Evolutionary conservation across 2,888 invertebrate species (phyloP), one percentile per base, ranked within the genome.

Genomic region (Yponomeuta malinellus): DNA sequence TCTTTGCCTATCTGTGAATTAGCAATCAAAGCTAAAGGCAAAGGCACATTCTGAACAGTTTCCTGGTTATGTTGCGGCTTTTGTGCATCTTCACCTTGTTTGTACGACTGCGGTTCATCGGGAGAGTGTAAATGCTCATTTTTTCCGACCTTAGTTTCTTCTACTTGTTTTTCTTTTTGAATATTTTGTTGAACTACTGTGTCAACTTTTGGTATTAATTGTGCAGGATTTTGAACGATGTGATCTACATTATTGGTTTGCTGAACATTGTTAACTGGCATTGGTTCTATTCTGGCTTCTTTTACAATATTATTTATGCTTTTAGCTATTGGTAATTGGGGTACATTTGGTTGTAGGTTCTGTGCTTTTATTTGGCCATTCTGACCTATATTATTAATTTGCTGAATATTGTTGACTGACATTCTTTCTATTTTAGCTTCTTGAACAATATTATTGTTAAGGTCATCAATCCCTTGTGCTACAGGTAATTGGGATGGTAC

Each of bases 71-170:
- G 63, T 43, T 69, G 29, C 72, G 78, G 75, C 0, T 75, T 78
- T 73, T 84, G 80, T 48, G 73, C 71, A 72, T 88, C 87, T 78
- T 90, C 89, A 0, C 89, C 89, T 79, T 79, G 75, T 77, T 84
- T 86, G 68, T 90, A 89, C 0, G 89, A 90, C 73, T 88, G 82
- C 1, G 90, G 89, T 78, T 89, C 90, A 70, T 89, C 90, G 0
- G 80, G 80, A 1, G 84, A 81, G 72, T 90, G 89, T 1, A 77
- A 80, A 76, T 90, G 89, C 65, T 71, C 73, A 71, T 78, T 76
- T 23, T 70, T 67, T 33, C 33, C 63, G 63, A 59, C 3, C 15
- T 69, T 71, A 33, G 12, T 68, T 48, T 63, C 52, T 48, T 67
- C 63, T 63, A 10, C 59, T 5, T 48, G 48, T 65, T n/a, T 69